Conservation (phyloP, 2,797 vertebrate species). For the Chloroceryle amazona region DNA sequence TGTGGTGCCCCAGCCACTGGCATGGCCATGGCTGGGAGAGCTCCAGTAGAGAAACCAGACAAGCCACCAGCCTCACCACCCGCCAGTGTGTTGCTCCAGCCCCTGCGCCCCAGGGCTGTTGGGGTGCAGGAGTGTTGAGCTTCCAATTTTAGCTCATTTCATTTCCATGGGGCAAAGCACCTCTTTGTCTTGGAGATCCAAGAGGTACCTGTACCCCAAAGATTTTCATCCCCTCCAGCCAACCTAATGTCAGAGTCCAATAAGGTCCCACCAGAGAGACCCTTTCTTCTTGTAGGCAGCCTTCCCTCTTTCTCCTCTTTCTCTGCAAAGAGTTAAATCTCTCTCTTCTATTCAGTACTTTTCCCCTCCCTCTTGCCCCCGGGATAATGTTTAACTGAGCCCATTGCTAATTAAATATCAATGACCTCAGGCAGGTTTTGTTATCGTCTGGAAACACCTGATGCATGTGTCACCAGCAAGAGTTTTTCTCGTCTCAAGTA, state of each 20-base stretch:
- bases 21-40: rapidly evolving
- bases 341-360: neutral
- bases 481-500: constrained; percentile 61
- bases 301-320: neutral
- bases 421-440: constrained; percentile 72
- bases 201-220: rapidly evolving
- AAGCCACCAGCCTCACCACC: rapidly evolving
- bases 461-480: constrained; percentile 69
- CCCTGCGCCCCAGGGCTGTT: rapidly evolving
- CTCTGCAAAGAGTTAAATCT: constrained; percentile 61
- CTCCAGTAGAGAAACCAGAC: neutral
- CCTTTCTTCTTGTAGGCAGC: neutral
- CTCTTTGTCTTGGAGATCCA: neutral
- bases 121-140: neutral
- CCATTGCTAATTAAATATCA: constrained; percentile 74
- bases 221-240: neutral
- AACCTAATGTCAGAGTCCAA: neutral
- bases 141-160: neutral
- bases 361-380: constrained; percentile 21
- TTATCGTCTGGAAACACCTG: constrained; percentile 75
- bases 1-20: neutral
- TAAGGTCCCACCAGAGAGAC: neutral
- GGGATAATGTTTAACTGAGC: constrained; percentile 70
- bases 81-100: neutral
- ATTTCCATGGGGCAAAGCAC: neutral